Base-by-base conservation (phyloP, 2,797 vertebrate genomes). In the Dromococcyx pavoninus region DNA sequence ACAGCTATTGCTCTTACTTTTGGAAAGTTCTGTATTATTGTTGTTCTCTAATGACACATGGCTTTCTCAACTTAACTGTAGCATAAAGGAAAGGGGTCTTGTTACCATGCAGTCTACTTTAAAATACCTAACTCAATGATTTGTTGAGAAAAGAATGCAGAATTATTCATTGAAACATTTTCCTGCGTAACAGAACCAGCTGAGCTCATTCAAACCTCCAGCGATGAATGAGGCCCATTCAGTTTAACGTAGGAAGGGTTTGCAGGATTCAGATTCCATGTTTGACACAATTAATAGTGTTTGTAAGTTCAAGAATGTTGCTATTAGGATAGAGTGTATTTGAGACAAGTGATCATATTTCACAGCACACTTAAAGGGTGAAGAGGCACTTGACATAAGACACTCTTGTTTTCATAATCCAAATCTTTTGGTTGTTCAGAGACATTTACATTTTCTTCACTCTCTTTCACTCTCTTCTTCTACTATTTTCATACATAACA, bases 321-420 rank as follows among this genome's bases (percentile, higher is more conserved):
- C 88, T 96, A 60, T 88, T 96, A 93, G 73, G 86, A 97, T 1
- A 0, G 91, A 96, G 76, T 5, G 2, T 87, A 90, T 95, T 96
- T 82, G 94, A 91, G 89, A 94, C 60, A 92, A 95, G 91, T 84
- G 95, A 96, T 96, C 95, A 28, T 91, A 86, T 96, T 97, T 97
- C 96, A 95, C 54, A 90, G 83, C 70, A 94, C 90, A 94, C 95
- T 97, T 96, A 94, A 51, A 94, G 77, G 94, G 95, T 97, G 96
- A 97, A 97, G 96, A 97, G 97, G 93, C 80, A 95, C 97, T 97
- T 97, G 95, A 97, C 96, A 95, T 92, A 82, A 91, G 85, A 86
- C 91, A 91, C 66, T 91, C 69, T 89, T 1, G 5, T 89, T 96
- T 94, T 93, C 88, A 90, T 91, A 96, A 94, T 88, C 58, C 57